Base-by-base conservation (phyloP, 2,113 vertebrate species). In the Beaufortia kweichowensis region DNA sequence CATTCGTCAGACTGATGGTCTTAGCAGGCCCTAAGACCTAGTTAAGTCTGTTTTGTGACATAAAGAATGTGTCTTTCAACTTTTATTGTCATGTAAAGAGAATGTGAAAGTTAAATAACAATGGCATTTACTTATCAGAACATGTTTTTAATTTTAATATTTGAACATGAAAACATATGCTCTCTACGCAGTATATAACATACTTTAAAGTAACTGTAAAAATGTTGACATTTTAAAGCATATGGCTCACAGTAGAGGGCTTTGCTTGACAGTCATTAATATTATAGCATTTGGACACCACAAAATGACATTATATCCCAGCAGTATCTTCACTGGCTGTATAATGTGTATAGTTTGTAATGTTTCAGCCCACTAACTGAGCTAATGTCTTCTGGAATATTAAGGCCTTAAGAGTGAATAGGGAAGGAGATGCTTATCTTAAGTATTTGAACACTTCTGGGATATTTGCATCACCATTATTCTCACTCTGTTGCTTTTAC, bases 291-390 rank as follows among this genome's bases (percentile, higher is more conserved):
- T 75, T 24, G 8, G 50, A 60, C 75, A 39, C 7, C 57, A 35
- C 4, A 59, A 53, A 46, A 65, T 55, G 23, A 43, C 61, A 53
- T 74, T 78, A 29, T 68, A 10, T 29, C 56, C 15, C 56, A 39
- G 67, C 62, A 43, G 33, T 61, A 31, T 63, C 57, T 65, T 70
- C 31, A 55, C 56, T 23, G 46, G 48, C 57, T 53, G 33, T 56
- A 64, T 81, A 81, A 81, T 55, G 79, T 41, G 66, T 53, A 8
- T 53, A 53, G 48, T 21, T 21, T 53, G 48, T 83, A 81, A 81
- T 55, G 79, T 48, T 66, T 64, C 24, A 41, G 39, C 65, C 71
- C 78, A 85, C 81, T 82, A 86, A 77, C 86, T 85, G 77, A 77
- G 85, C 60, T 53, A 84, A 81, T 86, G 63, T 76, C 56, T 41